Evolutionary conservation across 2,113 vertebrate genomes (phyloP), one percentile per base, ranked within the genome.

Genomic region (Spermophilus dauricus): DNA sequence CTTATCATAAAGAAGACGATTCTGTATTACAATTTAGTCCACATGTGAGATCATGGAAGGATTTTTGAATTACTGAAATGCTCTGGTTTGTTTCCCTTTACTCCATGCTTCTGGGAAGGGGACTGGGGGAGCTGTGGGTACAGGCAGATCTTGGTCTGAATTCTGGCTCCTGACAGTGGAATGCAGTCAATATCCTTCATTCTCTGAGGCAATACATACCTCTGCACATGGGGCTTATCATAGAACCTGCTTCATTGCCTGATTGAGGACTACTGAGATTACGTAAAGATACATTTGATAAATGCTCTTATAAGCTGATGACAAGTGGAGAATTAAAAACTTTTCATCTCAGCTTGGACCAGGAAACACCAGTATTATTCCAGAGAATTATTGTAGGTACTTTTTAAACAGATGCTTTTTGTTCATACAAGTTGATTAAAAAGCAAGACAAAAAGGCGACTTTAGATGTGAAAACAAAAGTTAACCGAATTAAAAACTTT

Each of bases 401-500:
- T 65, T 91, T 77, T 30, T 76, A 95, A 92, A 89, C 37, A 78
- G n/a, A 76, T 53, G 24, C 32, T 37, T 76, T 89, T 83, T 83
- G 63, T 61, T 88, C 70, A 89, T 12, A 69, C 11, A 69, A 45
- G 28, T 28, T 78, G 28, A 86, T 61, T 93, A 69, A 92, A 95
- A 89, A 82, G 10, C 61, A 86, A 84, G 42, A 77, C 6, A 78
- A 53, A 87, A 86, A 83, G 58, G n/a, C 42, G 24, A 95, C 73
- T 93, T 92, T 20, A 75, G 78, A 86, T 45, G 18, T 93, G 24
- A 81, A 96, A 87, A 70, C 11, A 2, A 56, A 89, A 30, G 4
- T n/a, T n/a, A n/a, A n/a, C n/a, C n/a, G n/a, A n/a, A n/a, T n/a
- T n/a, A n/a, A n/a, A n/a, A n/a, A n/a, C n/a, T n/a, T n/a, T n/a